These are phyloP conservation scores for Aphrophora alni DNA, from an alignment of 2,888 invertebrate species.

Conservation along the genomic window DNA sequence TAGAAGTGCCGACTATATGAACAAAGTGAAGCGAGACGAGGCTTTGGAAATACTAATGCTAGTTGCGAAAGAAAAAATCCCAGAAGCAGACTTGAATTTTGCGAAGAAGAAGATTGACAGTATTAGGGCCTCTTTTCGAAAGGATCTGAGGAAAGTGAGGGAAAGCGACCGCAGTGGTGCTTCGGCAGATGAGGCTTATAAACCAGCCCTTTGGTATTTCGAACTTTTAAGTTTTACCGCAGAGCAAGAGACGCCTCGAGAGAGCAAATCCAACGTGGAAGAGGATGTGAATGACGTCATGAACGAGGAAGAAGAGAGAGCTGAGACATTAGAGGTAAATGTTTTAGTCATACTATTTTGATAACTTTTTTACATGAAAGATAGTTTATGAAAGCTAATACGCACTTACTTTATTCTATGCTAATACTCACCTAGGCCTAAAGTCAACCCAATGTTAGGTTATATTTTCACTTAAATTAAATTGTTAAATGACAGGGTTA, in stretches of 20 bases:
- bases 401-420: too few relatives aligned
- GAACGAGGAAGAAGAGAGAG: background rate
- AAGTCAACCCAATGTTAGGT: too few relatives aligned
- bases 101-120: background rate
- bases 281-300: background rate
- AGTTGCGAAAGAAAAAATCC: background rate
- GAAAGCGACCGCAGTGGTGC: background rate
- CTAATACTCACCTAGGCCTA: too few relatives aligned
- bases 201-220: constrained; percentile 6
- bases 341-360: too few relatives aligned
- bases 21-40: background rate
- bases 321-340: too few relatives aligned
- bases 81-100: background rate
- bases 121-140: background rate
- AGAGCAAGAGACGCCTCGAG: background rate
- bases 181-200: background rate
- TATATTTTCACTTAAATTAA: too few relatives aligned
- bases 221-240: background rate
- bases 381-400: too few relatives aligned
- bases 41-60: background rate
- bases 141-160: background rate
- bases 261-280: background rate
- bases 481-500: too few relatives aligned
- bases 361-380: too few relatives aligned
- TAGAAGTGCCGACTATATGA: background rate